Conservation (phyloP, 2,888 invertebrate species). For the Steinernema hermaphroditum region DNA sequence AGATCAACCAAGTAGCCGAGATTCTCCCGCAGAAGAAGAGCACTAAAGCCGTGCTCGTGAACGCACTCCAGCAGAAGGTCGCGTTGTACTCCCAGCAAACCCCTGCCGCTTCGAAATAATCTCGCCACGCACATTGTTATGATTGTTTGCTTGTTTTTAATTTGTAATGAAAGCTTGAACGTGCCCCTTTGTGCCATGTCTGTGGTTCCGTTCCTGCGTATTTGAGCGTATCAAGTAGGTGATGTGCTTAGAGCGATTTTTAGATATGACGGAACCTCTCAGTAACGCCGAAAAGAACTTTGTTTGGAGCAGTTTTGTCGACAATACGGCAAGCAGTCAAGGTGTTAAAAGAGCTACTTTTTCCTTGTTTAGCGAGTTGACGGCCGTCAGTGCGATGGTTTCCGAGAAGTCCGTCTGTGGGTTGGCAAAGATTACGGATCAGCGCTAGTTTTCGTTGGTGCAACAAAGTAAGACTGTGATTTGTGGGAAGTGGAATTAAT, state of each 20-base stretch:
- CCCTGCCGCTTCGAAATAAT: neutral
- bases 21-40: constrained; percentile 78
- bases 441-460: constrained; percentile 14
- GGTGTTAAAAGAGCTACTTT: constrained; percentile 2
- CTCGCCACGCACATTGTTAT: neutral
- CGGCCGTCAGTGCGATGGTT: constrained; percentile 36
- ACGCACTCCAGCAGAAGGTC: constrained; percentile 48
- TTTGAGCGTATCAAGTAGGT: neutral
- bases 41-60: constrained; percentile 62
- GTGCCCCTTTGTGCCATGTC: neutral
- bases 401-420: constrained; percentile 12
- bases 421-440: constrained; percentile 14
- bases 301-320: constrained; percentile 33
- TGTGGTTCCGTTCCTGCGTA: neutral
- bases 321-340: constrained; percentile 34
- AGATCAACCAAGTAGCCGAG: constrained; percentile 88
- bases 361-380: constrained; percentile 45
- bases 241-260: neutral
- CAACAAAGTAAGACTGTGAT: neutral
- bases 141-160: neutral
- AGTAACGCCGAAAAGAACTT: constrained; percentile 38
- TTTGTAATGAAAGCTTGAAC: neutral
- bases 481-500: neutral
- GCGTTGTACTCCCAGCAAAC: constrained; percentile 32
- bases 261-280: constrained; percentile 33